Percentiles rank a stretch among this genome's conserved stretches.
These are phyloP conservation scores for Caenorhabditis inopinata DNA, from an alignment of 1,140 invertebrate genomes.

Conservation along the genomic window DNA sequence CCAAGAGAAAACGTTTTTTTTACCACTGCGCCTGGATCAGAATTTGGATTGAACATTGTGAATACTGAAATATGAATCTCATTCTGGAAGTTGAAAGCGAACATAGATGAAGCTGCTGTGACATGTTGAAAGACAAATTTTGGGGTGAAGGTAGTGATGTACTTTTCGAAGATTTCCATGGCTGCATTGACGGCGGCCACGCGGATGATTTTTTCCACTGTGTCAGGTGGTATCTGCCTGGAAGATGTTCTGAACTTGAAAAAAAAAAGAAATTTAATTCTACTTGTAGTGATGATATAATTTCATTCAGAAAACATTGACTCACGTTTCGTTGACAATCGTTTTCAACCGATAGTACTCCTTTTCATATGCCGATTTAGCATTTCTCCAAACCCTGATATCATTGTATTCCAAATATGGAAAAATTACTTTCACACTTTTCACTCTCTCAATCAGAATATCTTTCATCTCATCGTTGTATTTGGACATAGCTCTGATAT, in stretches of 20 bases:
- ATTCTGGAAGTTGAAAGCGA: neutral
- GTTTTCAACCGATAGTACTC: neutral
- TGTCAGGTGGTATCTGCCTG: neutral
- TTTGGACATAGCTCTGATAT: neutral
- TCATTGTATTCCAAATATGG: neutral
- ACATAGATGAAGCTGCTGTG: neutral
- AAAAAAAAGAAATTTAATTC: too few relatives aligned
- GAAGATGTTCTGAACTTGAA: too few relatives aligned
- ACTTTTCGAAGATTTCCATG: constrained; percentile 18
- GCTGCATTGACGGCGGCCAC: neutral
- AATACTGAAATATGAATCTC: constrained; percentile 5
- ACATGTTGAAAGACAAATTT: constrained; percentile 8
- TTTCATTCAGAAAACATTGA: too few relatives aligned
- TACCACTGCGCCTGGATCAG: neutral
- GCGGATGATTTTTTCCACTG: neutral
- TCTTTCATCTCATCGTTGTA: neutral
- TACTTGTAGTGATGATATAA: too few relatives aligned
- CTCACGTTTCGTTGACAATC: neutral
- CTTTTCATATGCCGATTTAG: neutral
- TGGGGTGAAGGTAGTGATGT: neutral
- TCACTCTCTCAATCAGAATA: neutral
- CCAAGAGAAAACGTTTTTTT: too few relatives aligned
- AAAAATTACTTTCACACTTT: neutral
- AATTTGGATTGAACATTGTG: neutral
- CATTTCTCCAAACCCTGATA: neutral